Base-by-base conservation (phyloP, 2,113 vertebrate species). In the Collichthys lucidus region DNA sequence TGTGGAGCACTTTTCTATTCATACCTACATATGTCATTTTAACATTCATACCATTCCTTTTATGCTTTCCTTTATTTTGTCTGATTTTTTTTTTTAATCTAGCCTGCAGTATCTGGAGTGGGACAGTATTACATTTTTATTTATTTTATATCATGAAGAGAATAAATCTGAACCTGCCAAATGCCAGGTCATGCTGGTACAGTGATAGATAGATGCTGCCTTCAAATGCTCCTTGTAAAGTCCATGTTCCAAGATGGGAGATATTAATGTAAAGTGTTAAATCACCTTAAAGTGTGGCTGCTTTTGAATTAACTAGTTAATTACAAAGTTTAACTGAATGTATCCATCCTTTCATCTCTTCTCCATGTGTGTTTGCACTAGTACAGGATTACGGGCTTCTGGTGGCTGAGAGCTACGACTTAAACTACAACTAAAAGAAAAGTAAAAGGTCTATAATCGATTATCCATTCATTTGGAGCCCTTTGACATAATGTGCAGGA, bases 141-240 rank as follows among this genome's bases (percentile, higher is more conserved):
- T 26, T 26, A 6, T 63, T 52, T n/a, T 19, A 42, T 11, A 50
- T 26, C 2, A 40, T 47, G 20, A 57, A 44, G 40, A 47, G 42
- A 60, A 35, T 26, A 15, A 16, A 55, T 56, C 12, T 22, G 35
- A 22, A 35, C 15, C 0, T 40, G 9, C 49, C 10, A 59, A 57
- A 59, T 60, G 53, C 68, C 56, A 74, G 57, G 40, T 69, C 57
- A 78, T 17, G 57, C 17, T 64, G 42, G 42, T 14, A 10, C 57
- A 63, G 16, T 68, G 17, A 72, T 24, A 2, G 19, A 77, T 44
- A 31, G 6, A 31, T 11, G 74, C 6, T 64, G 70, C 83, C 24
- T 83, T 87, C 77, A 83, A 12, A 14, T 22, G 63, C 72, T 14
- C 35, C 44, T 73, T 4, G 62, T 50, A 65, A 74, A 64, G 12